Evolutionary conservation across 1,140 invertebrate genomes (phyloP).

Genomic region (Chironomus striatipennis): DNA sequence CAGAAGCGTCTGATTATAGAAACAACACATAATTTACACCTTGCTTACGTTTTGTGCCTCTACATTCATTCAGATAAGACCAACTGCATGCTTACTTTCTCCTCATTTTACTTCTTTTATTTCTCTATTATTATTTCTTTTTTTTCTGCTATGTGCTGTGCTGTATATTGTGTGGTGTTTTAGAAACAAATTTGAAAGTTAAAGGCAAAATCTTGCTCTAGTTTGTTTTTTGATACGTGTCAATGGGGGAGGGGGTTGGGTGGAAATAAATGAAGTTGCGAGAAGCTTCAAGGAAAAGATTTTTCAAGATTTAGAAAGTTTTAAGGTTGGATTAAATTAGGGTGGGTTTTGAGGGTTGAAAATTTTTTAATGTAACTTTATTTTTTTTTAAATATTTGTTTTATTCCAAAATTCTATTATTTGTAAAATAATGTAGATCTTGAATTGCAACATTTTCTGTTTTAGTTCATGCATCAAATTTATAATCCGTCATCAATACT

Average conservation of each 20-base stretch:
- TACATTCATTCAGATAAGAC: background rate
- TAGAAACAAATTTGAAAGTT: background rate
- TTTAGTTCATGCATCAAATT: no score
- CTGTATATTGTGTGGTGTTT: background rate
- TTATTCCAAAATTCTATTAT: no score
- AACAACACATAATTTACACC: background rate
- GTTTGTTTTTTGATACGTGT: no score
- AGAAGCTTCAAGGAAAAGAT: no score
- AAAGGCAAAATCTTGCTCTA: background rate
- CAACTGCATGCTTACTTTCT: background rate
- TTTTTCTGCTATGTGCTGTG: background rate
- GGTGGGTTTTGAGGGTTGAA: no score
- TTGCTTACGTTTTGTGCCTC: background rate
- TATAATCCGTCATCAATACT: no score
- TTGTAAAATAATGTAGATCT: no score
- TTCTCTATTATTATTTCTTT: background rate
- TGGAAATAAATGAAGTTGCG: background rate
- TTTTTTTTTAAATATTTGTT: no score
- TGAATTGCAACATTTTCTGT: no score
- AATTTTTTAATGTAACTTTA: no score
- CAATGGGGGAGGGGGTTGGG: background rate
- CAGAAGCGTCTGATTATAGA: background rate
- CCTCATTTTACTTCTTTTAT: background rate
- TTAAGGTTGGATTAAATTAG: no score
- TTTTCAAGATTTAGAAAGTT: no score